Evolutionary conservation across 2,888 invertebrate species (phyloP), one percentile per base, ranked within the genome.

Genomic region (Ditula angustiorana): DNA sequence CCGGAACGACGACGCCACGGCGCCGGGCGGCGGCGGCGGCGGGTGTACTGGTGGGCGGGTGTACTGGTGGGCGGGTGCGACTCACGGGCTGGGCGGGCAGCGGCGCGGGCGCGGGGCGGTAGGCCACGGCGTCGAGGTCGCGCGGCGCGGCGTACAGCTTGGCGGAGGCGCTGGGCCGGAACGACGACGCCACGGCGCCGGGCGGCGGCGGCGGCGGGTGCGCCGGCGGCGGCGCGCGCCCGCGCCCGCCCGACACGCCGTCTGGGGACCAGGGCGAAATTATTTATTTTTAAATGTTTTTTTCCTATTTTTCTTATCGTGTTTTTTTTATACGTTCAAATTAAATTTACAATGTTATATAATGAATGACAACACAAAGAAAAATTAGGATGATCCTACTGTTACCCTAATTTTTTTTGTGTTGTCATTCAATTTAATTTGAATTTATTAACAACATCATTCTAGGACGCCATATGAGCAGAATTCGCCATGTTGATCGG

Each of bases 101-200:
- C 11, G 23, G 57, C 62, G 73, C 64, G 8, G 74, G 67, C 41
- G 71, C 70, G 58, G 85, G 74, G 30, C 90, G 75, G 78, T 88
- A 89, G 56, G 86, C 87, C 52, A 88, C 86, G 61, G 81, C 73
- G 60, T 80, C 96, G 78, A 97, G 94, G 83, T 97, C 97, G 78
- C 96, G 96, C 13, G 98, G 98, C 61, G 97, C 96, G 28, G 98
- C 98, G 88, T 98, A 98, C 67, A 98, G 93, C 83, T 91, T 91
- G 77, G 92, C 92, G 71, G 83, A 72, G 67, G 96, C 96, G 66
- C 96, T 95, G 7, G 98, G 98, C 75, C 97, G 96, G 93, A 98
- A 98, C 78, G 98, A 97, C 58, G 98, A 98, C 87, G 96, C 96
- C 56, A 96, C 95, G 57, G 93, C 93, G 58, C 74, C 86, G 35